phyloP scores from a whole-genome alignment of 1,140 invertebrate species.

The Archegozetes longisetosus region DNA sequence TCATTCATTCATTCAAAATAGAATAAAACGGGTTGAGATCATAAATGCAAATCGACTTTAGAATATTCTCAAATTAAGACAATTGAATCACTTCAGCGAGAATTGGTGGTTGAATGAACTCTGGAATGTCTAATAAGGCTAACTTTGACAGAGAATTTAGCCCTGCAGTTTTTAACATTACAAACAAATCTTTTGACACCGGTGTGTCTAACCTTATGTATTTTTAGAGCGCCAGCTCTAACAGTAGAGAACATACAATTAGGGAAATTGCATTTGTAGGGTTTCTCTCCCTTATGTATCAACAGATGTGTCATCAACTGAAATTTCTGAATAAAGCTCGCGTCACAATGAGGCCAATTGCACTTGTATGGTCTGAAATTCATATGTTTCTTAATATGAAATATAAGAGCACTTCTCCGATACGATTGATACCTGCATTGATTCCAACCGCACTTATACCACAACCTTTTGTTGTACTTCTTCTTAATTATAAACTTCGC shows the following conservation, averaged over 20 bases:
- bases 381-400: conserved; percentile 43
- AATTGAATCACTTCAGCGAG: too few relatives aligned
- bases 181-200: too few relatives aligned
- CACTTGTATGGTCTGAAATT: conserved; percentile 46
- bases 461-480: not conserved
- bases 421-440: not conserved
- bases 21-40: too few relatives aligned
- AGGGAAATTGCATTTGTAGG: not conserved
- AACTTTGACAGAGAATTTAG: too few relatives aligned
- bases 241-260: not conserved
- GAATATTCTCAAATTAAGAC: too few relatives aligned
- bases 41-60: too few relatives aligned
- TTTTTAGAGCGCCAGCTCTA: not conserved
- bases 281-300: conserved; percentile 43
- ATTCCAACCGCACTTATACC: not conserved
- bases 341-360: conserved; percentile 39
- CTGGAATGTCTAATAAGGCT: too few relatives aligned
- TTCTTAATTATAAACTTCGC: not conserved
- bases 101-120: too few relatives aligned
- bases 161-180: too few relatives aligned
- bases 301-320: conserved; percentile 85
- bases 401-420: not conserved
- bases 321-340: conserved; percentile 83
- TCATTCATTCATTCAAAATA: too few relatives aligned
- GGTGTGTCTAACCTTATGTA: not conserved